These are phyloP conservation scores for Perca schrenkii DNA, from an alignment of 2,113 vertebrate genomes.

Conservation along the genomic window DNA sequence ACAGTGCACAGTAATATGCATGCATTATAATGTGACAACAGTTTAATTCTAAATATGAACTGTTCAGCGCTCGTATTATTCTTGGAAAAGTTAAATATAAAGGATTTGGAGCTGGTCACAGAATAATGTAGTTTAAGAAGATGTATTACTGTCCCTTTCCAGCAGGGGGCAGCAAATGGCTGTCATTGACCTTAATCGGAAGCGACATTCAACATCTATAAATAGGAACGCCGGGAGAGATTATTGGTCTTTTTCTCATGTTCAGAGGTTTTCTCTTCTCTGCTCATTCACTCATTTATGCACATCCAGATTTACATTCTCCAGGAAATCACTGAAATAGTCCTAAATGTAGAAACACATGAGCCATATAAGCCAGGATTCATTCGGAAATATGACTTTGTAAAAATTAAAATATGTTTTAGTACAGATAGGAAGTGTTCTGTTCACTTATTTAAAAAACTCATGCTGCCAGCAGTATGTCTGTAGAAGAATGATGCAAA, in stretches of 20 bases:
- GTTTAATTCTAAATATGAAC: neutral
- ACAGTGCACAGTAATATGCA: neutral
- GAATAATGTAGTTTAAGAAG: neutral
- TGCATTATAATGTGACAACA: neutral
- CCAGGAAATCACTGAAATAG: neutral
- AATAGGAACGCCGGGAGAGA: slow-evolving; percentile 67
- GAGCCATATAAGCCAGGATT: neutral
- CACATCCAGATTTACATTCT: slow-evolving; percentile 22
- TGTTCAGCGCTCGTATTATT: neutral
- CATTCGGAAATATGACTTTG: neutral
- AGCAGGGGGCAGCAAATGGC: slow-evolving; percentile 80
- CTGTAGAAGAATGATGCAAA: too few relatives aligned
- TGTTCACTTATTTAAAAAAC: neutral
- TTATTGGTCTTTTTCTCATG: slow-evolving; percentile 48
- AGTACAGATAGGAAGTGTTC: neutral
- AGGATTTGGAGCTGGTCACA: neutral
- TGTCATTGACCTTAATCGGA: slow-evolving; percentile 60
- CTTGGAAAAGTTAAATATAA: neutral
- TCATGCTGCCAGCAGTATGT: too few relatives aligned
- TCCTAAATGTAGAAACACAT: neutral
- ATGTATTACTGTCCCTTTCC: neutral
- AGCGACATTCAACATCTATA: slow-evolving; percentile 55
- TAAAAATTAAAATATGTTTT: neutral
- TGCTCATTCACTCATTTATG: slow-evolving; percentile 25
- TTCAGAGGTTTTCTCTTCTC: slow-evolving; percentile 10